Percentiles rank a stretch among this genome's conserved stretches.
Conservation (phyloP, 2,797 vertebrate species). For the Cynopterus sphinx region DNA sequence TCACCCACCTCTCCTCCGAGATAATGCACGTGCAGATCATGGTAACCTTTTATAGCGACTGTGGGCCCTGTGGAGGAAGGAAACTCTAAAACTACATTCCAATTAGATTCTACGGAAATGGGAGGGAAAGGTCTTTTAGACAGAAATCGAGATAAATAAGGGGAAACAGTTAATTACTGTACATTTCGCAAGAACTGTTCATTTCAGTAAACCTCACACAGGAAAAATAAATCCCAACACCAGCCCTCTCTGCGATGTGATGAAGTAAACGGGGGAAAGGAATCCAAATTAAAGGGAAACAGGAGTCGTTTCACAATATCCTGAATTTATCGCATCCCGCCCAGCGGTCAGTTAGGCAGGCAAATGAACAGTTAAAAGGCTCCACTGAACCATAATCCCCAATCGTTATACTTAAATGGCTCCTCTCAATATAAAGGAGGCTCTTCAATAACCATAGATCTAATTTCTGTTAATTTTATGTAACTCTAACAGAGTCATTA, state of each 20-base stretch:
- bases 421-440: constrained; percentile 80
- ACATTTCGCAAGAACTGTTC: constrained; percentile 74
- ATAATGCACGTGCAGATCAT: neutral
- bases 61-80: constrained; percentile 65
- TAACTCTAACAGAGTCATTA: constrained; percentile 76
- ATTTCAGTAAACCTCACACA: constrained; percentile 72
- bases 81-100: constrained; percentile 71
- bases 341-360: constrained; percentile 81
- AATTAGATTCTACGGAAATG: constrained; percentile 62
- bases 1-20: constrained; percentile 54
- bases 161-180: constrained; percentile 73
- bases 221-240: constrained; percentile 66
- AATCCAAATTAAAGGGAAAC: constrained; percentile 77
- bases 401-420: constrained; percentile 83
- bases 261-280: constrained; percentile 70
- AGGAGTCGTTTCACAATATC: constrained; percentile 71
- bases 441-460: constrained; percentile 82
- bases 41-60: constrained; percentile 34
- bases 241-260: constrained; percentile 62
- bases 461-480: constrained; percentile 85
- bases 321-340: constrained; percentile 54
- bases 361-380: constrained; percentile 84
- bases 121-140: constrained; percentile 72
- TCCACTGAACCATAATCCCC: constrained; percentile 79
- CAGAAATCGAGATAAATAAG: constrained; percentile 79